phyloP scores from a whole-genome alignment of 2,888 invertebrate genomes.

The Epinotia demarniana region DNA sequence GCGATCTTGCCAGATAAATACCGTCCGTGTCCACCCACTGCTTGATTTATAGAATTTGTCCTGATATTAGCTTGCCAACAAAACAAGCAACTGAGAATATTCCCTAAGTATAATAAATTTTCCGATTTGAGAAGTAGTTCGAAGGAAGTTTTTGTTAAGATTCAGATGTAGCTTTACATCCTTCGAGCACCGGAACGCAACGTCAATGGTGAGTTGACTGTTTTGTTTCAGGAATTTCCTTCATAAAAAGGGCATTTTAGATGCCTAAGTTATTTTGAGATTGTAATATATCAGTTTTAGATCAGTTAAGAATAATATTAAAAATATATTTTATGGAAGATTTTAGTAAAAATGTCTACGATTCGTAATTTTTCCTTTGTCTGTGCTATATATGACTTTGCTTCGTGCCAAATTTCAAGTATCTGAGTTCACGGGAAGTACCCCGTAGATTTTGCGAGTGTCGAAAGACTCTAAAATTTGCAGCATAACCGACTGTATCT shows the following conservation, averaged over 20 bases:
- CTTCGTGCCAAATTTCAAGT: no score
- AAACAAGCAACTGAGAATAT: slow-evolving; percentile 37
- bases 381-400: no score
- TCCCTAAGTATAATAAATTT: slow-evolving; percentile 35
- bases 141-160: slow-evolving; percentile 34
- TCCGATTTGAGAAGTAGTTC: slow-evolving; percentile 39
- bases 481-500: no score
- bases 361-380: no score
- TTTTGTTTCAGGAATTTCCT: not conserved
- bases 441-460: no score
- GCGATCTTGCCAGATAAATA: slow-evolving; percentile 63
- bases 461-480: no score
- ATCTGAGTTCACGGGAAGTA: no score
- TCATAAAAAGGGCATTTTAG: not conserved
- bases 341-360: no score
- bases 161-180: slow-evolving; percentile 34
- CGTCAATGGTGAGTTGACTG: not conserved
- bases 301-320: no score
- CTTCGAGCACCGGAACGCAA: not conserved
- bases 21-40: slow-evolving; percentile 65
- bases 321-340: no score
- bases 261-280: no score
- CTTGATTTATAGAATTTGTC: slow-evolving; percentile 65
- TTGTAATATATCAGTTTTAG: no score
- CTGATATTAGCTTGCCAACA: slow-evolving; percentile 49